Percentiles rank a stretch among this genome's conserved stretches.
Conservation (phyloP, 2,113 vertebrate genomes). For the Corythornis vintsioides region DNA sequence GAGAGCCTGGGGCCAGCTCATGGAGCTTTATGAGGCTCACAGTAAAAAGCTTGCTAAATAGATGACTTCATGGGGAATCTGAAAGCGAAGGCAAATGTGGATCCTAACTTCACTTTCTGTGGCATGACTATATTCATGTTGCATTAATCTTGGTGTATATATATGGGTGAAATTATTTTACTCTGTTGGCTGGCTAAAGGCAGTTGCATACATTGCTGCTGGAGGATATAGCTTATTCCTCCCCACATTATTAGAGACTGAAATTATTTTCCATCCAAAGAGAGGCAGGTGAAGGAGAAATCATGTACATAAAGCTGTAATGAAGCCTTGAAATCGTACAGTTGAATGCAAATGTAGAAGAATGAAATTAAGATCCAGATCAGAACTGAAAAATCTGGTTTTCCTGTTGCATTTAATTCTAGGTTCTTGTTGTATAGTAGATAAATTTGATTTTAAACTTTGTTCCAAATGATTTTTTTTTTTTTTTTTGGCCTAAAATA, state of each 20-base stretch:
- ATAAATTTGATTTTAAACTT: background rate
- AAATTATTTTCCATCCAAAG: background rate
- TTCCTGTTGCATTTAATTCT: conserved; percentile 31
- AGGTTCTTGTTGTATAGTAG: background rate
- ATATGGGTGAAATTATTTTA: background rate
- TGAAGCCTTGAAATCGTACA: background rate
- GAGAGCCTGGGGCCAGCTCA: background rate
- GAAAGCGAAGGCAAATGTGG: background rate
- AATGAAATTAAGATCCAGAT: conserved; percentile 36
- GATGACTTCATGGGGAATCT: background rate
- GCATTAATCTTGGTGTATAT: background rate
- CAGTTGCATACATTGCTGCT: background rate
- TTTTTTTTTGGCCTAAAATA: background rate
- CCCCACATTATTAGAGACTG: background rate
- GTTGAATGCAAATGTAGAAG: conserved; percentile 28
- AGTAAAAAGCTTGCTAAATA: background rate
- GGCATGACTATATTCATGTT: background rate
- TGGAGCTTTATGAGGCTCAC: background rate
- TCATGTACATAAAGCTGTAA: background rate
- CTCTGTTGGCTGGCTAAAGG: background rate
- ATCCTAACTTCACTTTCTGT: background rate
- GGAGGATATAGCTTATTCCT: background rate
- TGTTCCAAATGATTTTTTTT: background rate
- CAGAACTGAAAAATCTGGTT: conserved; percentile 38
- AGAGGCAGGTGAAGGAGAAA: background rate